Evolutionary conservation across 2,797 vertebrate genomes (phyloP).

Genomic region (Neosilurus hyrtlii): DNA sequence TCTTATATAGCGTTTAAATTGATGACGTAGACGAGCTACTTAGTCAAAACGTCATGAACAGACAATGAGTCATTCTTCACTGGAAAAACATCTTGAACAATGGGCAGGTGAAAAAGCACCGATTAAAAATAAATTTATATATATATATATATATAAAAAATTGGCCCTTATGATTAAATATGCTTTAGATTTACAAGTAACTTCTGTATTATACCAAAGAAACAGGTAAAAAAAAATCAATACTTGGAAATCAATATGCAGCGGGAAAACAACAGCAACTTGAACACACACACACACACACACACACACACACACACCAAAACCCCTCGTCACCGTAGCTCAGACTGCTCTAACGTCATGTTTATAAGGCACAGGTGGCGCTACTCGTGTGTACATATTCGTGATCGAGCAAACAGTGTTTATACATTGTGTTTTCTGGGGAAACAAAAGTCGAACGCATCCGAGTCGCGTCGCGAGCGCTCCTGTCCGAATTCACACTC

Average conservation of each 20-base stretch:
- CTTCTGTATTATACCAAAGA: not conserved
- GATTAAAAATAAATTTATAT: not conserved
- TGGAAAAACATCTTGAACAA: slow-evolving; percentile 52
- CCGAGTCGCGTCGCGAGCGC: not conserved
- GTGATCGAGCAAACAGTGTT: not conserved
- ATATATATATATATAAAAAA: not conserved
- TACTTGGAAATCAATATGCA: slow-evolving; percentile 51
- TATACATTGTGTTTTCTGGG: not conserved
- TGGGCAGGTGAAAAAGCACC: slow-evolving; percentile 32
- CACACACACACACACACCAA: slow-evolving; percentile 57
- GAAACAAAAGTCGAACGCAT: not conserved
- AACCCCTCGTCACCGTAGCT: slow-evolving; percentile 49
- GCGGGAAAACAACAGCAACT: slow-evolving; percentile 64
- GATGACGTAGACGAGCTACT: slow-evolving; percentile 23
- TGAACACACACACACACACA: slow-evolving; percentile 61
- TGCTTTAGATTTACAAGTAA: not conserved
- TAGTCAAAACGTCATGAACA: slow-evolving; percentile 18
- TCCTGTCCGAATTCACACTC: slow-evolving; percentile 59
- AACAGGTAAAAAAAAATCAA: not conserved
- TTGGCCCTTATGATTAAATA: not conserved
- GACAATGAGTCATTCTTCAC: slow-evolving; percentile 51
- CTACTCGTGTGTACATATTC: not conserved
- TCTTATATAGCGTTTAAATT: slow-evolving; percentile 25
- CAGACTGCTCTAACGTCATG: slow-evolving; percentile 55
- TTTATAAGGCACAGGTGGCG: slow-evolving; percentile 29